Evolutionary conservation across 2,797 vertebrate species (phyloP).

Genomic region (Sparus aurata): DNA sequence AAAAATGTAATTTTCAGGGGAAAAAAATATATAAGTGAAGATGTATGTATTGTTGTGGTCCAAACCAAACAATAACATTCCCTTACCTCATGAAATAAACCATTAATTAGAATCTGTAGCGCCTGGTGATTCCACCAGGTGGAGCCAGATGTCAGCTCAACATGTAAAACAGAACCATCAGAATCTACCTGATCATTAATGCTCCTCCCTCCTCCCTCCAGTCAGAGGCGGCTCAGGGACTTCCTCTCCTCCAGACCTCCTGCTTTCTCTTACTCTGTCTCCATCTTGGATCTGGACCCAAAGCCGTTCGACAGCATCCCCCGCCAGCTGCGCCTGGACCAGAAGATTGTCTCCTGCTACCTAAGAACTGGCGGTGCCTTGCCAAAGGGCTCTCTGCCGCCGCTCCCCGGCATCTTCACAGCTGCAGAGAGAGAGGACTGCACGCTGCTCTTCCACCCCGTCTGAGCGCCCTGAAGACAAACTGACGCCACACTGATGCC

Average conservation of each 20-base stretch:
- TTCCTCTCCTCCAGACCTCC: constrained; percentile 70
- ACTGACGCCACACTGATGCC: neutral
- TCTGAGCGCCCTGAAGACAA: constrained; percentile 76
- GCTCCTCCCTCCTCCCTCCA: neutral
- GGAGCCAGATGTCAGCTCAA: constrained; percentile 5
- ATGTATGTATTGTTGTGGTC: no score
- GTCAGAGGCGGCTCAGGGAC: constrained; percentile 64
- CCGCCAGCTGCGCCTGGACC: constrained; percentile 93
- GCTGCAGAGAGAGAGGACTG: constrained; percentile 91
- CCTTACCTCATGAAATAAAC: neutral
- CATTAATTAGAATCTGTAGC: neutral
- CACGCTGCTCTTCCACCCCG: constrained; percentile 93
- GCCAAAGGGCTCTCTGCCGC: constrained; percentile 81
- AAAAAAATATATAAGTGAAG: no score
- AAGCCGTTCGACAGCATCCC: constrained; percentile 95
- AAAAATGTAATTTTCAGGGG: no score
- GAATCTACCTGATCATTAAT: neutral
- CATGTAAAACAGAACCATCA: neutral
- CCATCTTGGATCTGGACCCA: constrained; percentile 96
- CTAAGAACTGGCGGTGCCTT: constrained; percentile 84
- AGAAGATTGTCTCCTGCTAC: constrained; percentile 94
- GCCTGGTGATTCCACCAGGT: constrained; percentile 7
- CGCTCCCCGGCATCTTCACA: constrained; percentile 82
- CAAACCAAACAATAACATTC: no score
- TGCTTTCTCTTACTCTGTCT: constrained; percentile 91